Base-by-base conservation (phyloP, 2,797 vertebrate species). In the Sebastes nivosus region DNA sequence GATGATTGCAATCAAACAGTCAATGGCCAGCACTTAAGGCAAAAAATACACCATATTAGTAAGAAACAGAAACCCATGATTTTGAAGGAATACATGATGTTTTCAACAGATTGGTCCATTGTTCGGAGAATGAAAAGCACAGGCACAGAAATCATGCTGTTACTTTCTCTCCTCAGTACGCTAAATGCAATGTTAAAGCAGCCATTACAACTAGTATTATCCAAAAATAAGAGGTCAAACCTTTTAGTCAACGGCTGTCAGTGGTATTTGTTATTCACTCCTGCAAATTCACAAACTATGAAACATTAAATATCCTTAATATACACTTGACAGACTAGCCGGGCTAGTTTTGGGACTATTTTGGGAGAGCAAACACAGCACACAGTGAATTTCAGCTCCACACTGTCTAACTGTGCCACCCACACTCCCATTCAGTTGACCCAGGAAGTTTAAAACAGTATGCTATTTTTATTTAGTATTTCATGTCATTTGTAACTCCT, bases 1-100 rank as follows among this genome's bases (percentile, higher is more conserved):
- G 85, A 91, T 88, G 93, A 95, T 79, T 88, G 86, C 85, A 93
- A 92, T 93, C 85, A 89, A 86, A 80, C 71, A 73, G 75, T 85
- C 83, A 67, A 90, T 82, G 82, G 82, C 71, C 71, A 38, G 77
- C 78, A 81, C 80, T 88, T 81, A 70, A 82, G 76, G 85, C 73
- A 82, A 87, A 90, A 91, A 91, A 86, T 18, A 77, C 58, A 70
- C 42, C 74, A 36, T 81, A 87, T 80, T 79, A 83, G 69, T 67
- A 82, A 82, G 74, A 87, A 75, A 77, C 74, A 67, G 54, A 80
- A 67, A 76, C 50, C 73, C n/a, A 2, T 32, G 79, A 82, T 84
- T 81, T 76, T 42, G 57, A 63, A 86, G 69, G 52, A 84, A 78
- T 68, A 67, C 30, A 70, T 64, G 11, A 80, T 63, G 66, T 82